Conservation (phyloP, 2,113 vertebrate species). For the Struthidea cinerea region DNA sequence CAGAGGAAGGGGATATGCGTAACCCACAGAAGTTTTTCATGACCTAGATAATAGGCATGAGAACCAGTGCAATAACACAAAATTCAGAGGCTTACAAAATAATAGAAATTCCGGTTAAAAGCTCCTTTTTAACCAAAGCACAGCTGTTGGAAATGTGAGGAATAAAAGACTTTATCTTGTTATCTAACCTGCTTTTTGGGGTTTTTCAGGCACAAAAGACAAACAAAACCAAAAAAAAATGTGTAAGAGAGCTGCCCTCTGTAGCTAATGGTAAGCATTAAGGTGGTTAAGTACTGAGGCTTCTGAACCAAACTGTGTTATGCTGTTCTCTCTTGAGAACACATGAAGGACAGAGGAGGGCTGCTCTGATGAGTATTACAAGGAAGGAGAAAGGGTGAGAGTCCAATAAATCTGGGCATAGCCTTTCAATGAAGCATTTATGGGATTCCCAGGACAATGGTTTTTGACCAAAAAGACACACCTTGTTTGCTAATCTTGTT, state of each 20-base stretch:
- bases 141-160: background rate
- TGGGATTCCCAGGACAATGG: background rate
- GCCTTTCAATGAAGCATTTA: background rate
- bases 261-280: background rate
- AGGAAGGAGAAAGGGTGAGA: background rate
- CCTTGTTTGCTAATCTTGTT: background rate
- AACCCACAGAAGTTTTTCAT: background rate
- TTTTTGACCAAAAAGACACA: background rate
- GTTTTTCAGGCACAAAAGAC: background rate
- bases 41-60: background rate
- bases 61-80: background rate
- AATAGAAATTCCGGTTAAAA: background rate
- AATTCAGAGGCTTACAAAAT: background rate
- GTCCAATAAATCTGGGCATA: background rate
- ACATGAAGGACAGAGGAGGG: background rate
- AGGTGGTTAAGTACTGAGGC: background rate
- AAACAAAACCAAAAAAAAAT: background rate
- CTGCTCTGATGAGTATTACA: background rate
- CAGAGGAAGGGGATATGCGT: accelerated
- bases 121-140: background rate
- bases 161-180: background rate
- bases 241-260: background rate
- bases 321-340: background rate
- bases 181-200: background rate
- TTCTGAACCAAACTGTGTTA: background rate